phyloP scores from a whole-genome alignment of 2,797 vertebrate species.

The Gila robusta region DNA sequence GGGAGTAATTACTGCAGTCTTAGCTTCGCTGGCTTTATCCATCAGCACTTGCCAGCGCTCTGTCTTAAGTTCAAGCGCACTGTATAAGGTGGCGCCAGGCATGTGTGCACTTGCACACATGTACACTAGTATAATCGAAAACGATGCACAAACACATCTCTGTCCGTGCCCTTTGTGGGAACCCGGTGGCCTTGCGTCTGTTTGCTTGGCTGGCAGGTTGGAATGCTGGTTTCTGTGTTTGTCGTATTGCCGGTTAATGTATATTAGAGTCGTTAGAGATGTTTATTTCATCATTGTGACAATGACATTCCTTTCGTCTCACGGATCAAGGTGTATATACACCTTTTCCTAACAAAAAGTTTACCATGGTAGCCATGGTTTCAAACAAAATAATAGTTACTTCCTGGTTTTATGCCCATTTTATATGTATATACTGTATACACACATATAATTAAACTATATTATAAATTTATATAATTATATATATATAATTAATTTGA shows the following conservation, averaged over 20 bases:
- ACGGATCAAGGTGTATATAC: background rate
- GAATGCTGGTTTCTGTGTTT: constrained; percentile 43
- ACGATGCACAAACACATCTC: constrained; percentile 23
- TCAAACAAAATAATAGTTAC: background rate
- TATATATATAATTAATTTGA: no score
- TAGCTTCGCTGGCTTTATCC: background rate
- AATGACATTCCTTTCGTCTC: constrained; percentile 63
- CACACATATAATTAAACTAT: no score
- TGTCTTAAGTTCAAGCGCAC: constrained; percentile 13
- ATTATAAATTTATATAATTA: no score
- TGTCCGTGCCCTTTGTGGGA: constrained; percentile 60
- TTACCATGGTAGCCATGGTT: background rate
- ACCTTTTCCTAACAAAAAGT: background rate
- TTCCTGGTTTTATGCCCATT: background rate
- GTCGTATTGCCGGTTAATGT: constrained; percentile 70
- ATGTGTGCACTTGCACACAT: constrained; percentile 10
- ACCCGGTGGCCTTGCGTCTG: constrained; percentile 68
- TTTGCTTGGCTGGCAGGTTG: constrained; percentile 68
- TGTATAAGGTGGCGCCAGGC: constrained; percentile 27
- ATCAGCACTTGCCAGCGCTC: constrained; percentile 26
- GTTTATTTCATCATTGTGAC: constrained; percentile 55
- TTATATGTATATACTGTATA: background rate
- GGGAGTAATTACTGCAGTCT: constrained; percentile 36
- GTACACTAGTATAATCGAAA: constrained; percentile 13
- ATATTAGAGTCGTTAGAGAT: constrained; percentile 59